Conservation (phyloP, 2,113 vertebrate species). For the Rhinoderma darwinii region DNA sequence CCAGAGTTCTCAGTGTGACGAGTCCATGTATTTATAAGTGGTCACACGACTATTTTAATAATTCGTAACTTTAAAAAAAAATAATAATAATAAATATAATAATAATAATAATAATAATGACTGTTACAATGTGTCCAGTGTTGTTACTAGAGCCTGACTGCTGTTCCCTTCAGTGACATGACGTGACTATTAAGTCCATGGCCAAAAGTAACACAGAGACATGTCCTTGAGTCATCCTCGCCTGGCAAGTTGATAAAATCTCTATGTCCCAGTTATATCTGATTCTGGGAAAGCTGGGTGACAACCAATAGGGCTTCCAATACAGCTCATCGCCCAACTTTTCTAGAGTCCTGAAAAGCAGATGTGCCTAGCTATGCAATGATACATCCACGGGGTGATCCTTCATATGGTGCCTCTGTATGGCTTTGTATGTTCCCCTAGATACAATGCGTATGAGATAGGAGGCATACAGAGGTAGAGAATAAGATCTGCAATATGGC, state of each 20-base stretch:
- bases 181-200: neutral
- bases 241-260: neutral
- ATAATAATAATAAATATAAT: neutral
- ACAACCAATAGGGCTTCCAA: neutral
- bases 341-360: no score
- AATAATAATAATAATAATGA: neutral
- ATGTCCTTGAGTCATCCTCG: neutral
- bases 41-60: neutral
- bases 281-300: neutral
- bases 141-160: neutral
- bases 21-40: neutral
- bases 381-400: no score
- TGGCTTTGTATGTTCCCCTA: no score
- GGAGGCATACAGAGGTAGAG: no score
- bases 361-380: no score
- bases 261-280: neutral
- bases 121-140: neutral
- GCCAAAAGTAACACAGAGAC: no score
- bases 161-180: neutral
- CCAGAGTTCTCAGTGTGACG: neutral
- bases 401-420: no score
- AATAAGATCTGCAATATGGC: no score
- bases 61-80: neutral
- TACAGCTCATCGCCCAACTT: no score
- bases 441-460: no score